Percentiles rank a stretch among this genome's conserved stretches.
Evolutionary conservation across 2,888 invertebrate genomes (phyloP).

Genomic region (Mimas tiliae): DNA sequence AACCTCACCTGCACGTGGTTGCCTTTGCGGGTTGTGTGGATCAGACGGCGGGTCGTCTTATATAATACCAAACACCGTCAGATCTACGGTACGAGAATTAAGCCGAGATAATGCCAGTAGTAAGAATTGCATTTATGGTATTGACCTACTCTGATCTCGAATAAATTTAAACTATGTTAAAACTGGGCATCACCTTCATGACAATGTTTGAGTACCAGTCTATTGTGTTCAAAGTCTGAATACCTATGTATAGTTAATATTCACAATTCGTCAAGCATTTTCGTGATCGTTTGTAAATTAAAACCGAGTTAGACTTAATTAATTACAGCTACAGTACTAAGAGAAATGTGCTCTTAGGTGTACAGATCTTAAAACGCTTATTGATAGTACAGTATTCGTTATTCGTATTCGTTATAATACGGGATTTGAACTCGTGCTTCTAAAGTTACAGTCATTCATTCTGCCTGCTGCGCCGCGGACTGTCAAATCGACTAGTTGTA

Average conservation of each 20-base stretch:
- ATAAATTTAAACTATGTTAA: neutral
- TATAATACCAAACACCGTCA: too few relatives aligned
- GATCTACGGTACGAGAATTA: too few relatives aligned
- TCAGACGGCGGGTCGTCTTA: too few relatives aligned
- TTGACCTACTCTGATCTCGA: neutral
- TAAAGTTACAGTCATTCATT: conserved; percentile 21
- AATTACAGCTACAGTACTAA: conserved; percentile 4
- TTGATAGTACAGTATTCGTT: conserved; percentile 21
- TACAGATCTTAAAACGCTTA: neutral
- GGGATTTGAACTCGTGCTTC: conserved; percentile 8
- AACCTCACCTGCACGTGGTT: too few relatives aligned
- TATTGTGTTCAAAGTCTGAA: too few relatives aligned
- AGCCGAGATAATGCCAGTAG: too few relatives aligned
- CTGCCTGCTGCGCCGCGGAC: conserved; percentile 10
- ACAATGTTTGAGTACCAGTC: too few relatives aligned
- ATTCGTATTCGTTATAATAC: conserved; percentile 19
- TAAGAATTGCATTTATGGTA: neutral
- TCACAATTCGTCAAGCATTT: conserved; percentile 3
- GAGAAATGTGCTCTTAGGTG: neutral
- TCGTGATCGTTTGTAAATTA: neutral
- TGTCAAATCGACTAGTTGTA: conserved; percentile 19
- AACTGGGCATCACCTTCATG: too few relatives aligned
- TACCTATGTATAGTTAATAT: too few relatives aligned
- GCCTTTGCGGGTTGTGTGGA: too few relatives aligned
- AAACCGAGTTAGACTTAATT: neutral